Evolutionary conservation across 2,113 vertebrate species (phyloP), one percentile per base, ranked within the genome.

Genomic region (Lepus americanus): DNA sequence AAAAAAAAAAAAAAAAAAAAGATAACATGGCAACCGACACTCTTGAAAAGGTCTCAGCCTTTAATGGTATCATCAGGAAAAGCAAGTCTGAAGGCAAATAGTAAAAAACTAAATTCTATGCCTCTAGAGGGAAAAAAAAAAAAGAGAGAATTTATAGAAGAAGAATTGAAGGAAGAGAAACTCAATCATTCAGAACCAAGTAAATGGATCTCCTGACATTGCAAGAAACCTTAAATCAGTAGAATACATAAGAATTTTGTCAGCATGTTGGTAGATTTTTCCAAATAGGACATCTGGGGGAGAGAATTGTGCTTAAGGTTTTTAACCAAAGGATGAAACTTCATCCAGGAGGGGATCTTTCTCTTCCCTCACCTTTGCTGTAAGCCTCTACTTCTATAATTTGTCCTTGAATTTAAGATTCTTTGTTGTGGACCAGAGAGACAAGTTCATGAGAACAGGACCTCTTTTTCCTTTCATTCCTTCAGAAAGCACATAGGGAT

Each of bases 131-230:
- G 39, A 4, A 39, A 44, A 44, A 44, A 44, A 44, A 44, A 92
- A 82, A 36, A 36, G 33, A 53, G 53, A 85, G 31, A 94, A 49
- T 63, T 72, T 25, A 27, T 36, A 77, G 5, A 59, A 31, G 36
- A 36, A 92, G 33, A 92, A 53, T 17, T 25, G n/a, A 61, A 78
- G 53, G 25, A 66, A 78, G 78, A 95, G 49, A 70, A 81, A 76
- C 31, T 66, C 69, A 81, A 86, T 89, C 23, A 70, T 86, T 94
- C 61, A 70, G 80, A 63, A 44, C 17, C 76, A n/a, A 9, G 39
- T 72, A 23, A 49, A n/a, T 63, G 61, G 39, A 81, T 86, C 66
- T 27, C n/a, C 51, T 92, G 44, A 67, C 20, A 59, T 87, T 72
- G 64, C 3, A 59, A 74, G 61, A 92, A 82, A 33, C 9, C 39